phyloP scores from a whole-genome alignment of 1,140 invertebrate species.

The Tribolium castaneum region DNA sequence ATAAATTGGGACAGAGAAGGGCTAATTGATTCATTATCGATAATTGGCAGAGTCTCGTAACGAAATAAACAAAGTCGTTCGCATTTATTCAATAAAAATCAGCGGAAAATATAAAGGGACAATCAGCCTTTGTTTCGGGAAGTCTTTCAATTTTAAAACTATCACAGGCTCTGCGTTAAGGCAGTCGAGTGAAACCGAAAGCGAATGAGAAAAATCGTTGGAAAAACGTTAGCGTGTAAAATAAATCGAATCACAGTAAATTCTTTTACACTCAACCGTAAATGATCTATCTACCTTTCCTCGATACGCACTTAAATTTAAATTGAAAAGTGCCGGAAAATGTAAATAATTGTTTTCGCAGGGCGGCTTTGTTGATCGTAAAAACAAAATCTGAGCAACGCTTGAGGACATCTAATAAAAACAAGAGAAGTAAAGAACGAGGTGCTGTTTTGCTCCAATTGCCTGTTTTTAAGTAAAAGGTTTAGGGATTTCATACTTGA shows the following conservation, averaged over 20 bases:
- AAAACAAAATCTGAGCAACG: neutral
- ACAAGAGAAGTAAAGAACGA: conserved; percentile 7
- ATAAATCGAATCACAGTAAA: conserved; percentile 53
- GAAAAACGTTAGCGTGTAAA: conserved; percentile 46
- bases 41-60: neutral
- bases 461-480: neutral
- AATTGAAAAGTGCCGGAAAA: conserved; percentile 34
- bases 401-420: conserved; percentile 24
- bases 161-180: neutral
- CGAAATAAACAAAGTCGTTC: conserved; percentile 2
- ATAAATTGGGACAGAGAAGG: conserved; percentile 21
- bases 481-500: neutral
- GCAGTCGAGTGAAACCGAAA: conserved; percentile 44
- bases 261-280: conserved; percentile 52
- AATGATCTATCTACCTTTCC: conserved; percentile 49
- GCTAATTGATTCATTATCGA: conserved; percentile 47
- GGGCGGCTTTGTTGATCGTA: neutral
- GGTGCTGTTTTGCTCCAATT: neutral
- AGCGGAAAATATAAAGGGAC: neutral
- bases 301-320: conserved; percentile 34
- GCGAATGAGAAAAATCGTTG: conserved; percentile 47
- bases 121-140: conserved; percentile 11
- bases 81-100: neutral
- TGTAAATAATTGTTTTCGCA: conserved; percentile 28
- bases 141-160: conserved; percentile 20